phyloP scores from a whole-genome alignment of 2,888 invertebrate species.

The Lissocephala sabroskyi region DNA sequence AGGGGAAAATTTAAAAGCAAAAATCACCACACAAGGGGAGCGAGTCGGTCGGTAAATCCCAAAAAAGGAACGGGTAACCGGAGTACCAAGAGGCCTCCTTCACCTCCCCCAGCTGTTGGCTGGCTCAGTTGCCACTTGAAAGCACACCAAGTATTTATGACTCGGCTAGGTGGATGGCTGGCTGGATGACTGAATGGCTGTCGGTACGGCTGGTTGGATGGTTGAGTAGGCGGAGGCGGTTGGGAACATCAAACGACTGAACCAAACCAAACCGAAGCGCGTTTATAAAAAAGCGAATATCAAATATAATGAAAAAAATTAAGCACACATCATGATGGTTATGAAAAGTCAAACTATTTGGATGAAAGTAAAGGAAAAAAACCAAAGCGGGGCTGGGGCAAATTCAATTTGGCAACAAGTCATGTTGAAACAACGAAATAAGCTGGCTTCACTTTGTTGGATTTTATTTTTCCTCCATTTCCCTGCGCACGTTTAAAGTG shows the following conservation, averaged over 20 bases:
- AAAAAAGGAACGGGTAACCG: no score
- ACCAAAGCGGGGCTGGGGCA: slow-evolving; percentile 1
- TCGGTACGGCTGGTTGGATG: slow-evolving; percentile 24
- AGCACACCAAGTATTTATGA: slow-evolving; percentile 61
- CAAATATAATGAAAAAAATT: slow-evolving; percentile 8
- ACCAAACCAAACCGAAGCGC: slow-evolving; percentile 11
- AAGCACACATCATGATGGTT: slow-evolving; percentile 16
- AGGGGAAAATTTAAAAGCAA: slow-evolving; percentile 14
- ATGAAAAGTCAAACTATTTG: slow-evolving; percentile 15
- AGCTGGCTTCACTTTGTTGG: background rate
- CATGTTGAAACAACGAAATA: slow-evolving; percentile 41
- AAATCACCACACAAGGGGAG: slow-evolving; percentile 10
- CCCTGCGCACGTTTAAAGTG: background rate
- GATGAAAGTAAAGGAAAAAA: no score
- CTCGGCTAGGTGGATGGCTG: slow-evolving; percentile 32
- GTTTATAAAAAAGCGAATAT: background rate
- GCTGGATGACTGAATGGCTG: slow-evolving; percentile 11
- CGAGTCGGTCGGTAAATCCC: background rate
- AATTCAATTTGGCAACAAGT: slow-evolving; percentile 50
- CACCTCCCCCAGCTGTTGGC: no score
- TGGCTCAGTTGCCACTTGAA: slow-evolving; percentile 44
- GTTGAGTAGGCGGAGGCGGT: slow-evolving; percentile 1
- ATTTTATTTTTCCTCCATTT: no score
- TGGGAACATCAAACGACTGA: slow-evolving; percentile 49
- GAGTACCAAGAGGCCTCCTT: no score